Percentiles rank a stretch among this genome's conserved stretches.
Evolutionary conservation across 2,888 invertebrate species (phyloP).

Genomic region (Girardia tigrina): DNA sequence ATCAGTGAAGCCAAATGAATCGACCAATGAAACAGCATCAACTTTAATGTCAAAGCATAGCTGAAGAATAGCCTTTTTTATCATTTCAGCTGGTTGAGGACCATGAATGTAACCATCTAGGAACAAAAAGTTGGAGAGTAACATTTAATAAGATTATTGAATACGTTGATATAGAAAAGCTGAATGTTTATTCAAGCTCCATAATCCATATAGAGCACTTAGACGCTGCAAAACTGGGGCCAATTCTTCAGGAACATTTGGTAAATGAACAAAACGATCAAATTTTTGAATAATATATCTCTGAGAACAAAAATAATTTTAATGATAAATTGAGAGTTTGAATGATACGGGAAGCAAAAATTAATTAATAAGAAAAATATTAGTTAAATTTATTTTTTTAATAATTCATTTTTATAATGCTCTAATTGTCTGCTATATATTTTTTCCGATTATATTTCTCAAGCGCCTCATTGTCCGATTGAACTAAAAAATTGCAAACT

Average conservation of each 20-base stretch:
- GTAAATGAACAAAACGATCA: neutral
- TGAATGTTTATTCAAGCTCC: neutral
- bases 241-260: neutral
- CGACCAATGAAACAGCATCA: slow-evolving; percentile 65
- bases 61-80: slow-evolving; percentile 61
- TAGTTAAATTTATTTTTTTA: no score
- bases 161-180: neutral
- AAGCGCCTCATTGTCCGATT: no score
- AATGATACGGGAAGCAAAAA: no score
- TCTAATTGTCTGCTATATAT: no score
- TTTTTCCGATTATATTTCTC: no score
- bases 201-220: slow-evolving; percentile 6
- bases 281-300: slow-evolving; percentile 13
- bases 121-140: neutral
- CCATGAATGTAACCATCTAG: slow-evolving; percentile 46
- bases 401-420: no score
- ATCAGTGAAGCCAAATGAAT: slow-evolving; percentile 75
- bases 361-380: no score
- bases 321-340: no score
- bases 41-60: slow-evolving; percentile 61
- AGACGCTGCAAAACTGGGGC: neutral
- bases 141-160: neutral
- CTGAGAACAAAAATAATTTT: no score
- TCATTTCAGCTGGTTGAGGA: slow-evolving; percentile 48
- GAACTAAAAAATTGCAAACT: no score